Percentiles rank a stretch among this genome's conserved stretches.
Evolutionary conservation across 2,888 invertebrate species (phyloP).

Genomic region (Calameuta pallipes): DNA sequence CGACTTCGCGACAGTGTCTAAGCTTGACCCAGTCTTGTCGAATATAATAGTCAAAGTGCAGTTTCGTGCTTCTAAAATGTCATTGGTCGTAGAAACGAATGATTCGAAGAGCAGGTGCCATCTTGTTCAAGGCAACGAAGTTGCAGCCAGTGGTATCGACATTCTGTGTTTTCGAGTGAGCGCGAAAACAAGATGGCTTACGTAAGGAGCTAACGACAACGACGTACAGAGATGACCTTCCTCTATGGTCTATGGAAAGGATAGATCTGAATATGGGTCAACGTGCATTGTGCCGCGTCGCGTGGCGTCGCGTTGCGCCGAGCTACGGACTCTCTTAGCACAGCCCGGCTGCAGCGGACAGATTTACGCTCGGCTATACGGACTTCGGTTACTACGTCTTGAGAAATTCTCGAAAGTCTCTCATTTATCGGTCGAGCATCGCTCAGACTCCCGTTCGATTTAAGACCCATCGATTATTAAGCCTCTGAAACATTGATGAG

Average conservation of each 20-base stretch:
- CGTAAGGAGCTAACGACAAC: background rate
- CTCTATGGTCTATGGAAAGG: conserved; percentile 61
- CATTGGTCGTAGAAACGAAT: background rate
- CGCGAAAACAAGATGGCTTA: conserved; percentile 40
- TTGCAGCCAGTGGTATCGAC: background rate
- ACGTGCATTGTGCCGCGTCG: conserved; percentile 58
- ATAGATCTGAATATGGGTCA: conserved; percentile 66
- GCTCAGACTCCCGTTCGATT: background rate
- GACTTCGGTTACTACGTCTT: background rate
- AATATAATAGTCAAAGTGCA: too few species aligned
- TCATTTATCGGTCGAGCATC: background rate
- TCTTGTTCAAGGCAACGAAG: background rate
- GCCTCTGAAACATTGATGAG: background rate
- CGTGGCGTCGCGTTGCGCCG: conserved; percentile 30
- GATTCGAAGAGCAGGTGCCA: background rate
- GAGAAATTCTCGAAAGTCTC: background rate
- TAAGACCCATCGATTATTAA: background rate
- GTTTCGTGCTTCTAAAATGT: too few species aligned
- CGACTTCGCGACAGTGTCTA: too few species aligned
- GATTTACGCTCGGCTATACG: background rate
- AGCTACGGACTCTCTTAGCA: conserved; percentile 58
- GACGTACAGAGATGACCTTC: conserved; percentile 58
- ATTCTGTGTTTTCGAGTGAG: conserved; percentile 37
- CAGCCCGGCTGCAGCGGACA: conserved; percentile 26
- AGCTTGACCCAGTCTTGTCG: too few species aligned